Conservation (phyloP, 2,113 vertebrate species). For the Chloropsis hardwickii region DNA sequence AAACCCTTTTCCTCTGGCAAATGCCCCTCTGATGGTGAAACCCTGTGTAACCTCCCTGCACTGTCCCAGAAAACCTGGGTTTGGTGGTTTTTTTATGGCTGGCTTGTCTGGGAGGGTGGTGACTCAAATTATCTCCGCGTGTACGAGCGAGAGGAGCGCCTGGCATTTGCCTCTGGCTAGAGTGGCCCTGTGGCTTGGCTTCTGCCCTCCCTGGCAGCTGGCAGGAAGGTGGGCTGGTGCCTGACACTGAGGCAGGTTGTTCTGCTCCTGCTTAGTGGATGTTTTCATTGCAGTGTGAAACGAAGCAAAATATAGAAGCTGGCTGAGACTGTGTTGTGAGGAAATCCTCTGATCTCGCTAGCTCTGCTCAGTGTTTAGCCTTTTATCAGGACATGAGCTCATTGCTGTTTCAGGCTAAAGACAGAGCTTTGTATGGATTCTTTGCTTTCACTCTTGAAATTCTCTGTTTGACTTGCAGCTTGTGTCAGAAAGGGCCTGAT, state of each 20-base stretch:
- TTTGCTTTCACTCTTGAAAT: conserved; percentile 9
- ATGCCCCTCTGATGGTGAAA: background rate
- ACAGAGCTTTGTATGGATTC: conserved; percentile 27
- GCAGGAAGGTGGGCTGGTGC: background rate
- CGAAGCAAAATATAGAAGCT: background rate
- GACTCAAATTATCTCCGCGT: rapidly evolving
- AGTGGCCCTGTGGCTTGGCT: background rate
- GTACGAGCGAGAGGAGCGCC: background rate
- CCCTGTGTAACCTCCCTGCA: background rate
- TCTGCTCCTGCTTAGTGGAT: background rate
- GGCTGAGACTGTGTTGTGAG: background rate
- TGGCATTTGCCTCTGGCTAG: background rate
- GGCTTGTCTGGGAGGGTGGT: background rate
- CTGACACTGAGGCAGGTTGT: background rate
- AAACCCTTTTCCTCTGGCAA: background rate
- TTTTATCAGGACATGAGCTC: conserved; percentile 35
- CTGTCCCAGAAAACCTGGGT: background rate
- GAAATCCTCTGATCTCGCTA: conserved; percentile 51
- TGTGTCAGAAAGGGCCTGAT: conserved; percentile 39
- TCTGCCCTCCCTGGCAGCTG: background rate
- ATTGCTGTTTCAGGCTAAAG: conserved; percentile 21
- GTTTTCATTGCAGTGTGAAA: background rate
- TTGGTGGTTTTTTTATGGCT: background rate
- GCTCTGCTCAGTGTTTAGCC: conserved; percentile 28
- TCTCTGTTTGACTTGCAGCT: background rate